Evolutionary conservation across 2,888 invertebrate genomes (phyloP).

Genomic region (Lumbricus terrestris): DNA sequence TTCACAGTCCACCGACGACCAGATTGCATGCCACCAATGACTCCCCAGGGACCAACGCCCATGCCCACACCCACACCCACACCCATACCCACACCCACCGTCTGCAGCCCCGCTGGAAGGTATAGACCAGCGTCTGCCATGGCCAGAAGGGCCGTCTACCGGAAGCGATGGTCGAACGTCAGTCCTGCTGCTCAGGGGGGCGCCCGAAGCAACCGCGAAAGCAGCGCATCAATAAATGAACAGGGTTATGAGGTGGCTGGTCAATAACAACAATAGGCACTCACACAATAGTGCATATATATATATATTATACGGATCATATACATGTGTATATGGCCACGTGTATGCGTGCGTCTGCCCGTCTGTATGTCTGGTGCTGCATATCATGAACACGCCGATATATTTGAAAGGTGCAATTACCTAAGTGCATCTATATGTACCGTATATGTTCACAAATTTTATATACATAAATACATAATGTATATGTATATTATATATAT

Average conservation of each 20-base stretch:
- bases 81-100: background rate
- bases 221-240: background rate
- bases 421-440: too few species aligned
- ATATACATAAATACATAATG: too few species aligned
- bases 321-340: background rate
- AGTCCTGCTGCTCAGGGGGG: background rate
- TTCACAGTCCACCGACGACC: background rate
- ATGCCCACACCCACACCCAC: background rate
- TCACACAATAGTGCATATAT: background rate
- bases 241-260: background rate
- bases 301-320: too few species aligned
- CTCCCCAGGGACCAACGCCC: background rate
- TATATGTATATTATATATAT: too few species aligned
- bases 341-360: background rate
- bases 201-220: background rate
- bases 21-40: background rate
- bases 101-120: background rate
- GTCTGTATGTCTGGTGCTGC: too few species aligned
- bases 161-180: background rate
- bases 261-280: background rate
- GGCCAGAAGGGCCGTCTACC: background rate
- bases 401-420: too few species aligned
- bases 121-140: background rate
- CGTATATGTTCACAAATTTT: too few species aligned
- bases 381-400: background rate